These are phyloP conservation scores for Sarcophaga rosellei DNA, from an alignment of 2,888 invertebrate genomes.

Conservation along the genomic window DNA sequence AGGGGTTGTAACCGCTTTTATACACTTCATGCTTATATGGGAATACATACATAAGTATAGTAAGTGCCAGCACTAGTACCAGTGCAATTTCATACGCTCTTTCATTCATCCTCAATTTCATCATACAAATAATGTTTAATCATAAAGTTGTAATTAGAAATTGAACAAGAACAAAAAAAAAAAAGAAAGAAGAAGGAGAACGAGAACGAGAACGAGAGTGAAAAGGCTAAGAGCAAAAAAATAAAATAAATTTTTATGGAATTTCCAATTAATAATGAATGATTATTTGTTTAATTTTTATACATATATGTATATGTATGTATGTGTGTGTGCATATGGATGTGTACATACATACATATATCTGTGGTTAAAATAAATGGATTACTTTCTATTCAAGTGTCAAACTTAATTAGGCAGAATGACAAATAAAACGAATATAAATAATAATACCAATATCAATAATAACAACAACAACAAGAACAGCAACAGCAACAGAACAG, in stretches of 20 bases:
- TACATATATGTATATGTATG: not conserved
- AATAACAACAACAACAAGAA: constrained; percentile 13
- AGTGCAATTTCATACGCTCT: not conserved
- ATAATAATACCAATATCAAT: constrained; percentile 38
- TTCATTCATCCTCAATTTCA: not conserved
- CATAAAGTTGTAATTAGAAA: constrained; percentile 67
- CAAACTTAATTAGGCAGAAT: constrained; percentile 67
- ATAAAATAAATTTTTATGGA: constrained; percentile 34
- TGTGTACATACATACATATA: constrained; percentile 2
- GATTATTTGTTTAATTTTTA: constrained; percentile 45
- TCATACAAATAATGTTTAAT: constrained; percentile 27
- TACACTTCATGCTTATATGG: too few relatives aligned
- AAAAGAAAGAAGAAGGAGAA: not conserved
- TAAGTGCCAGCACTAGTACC: too few relatives aligned
- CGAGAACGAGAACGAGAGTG: not conserved
- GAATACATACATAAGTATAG: too few relatives aligned
- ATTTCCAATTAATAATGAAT: constrained; percentile 68
- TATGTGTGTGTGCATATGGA: not conserved
- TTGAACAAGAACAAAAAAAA: constrained; percentile 40
- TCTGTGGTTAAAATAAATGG: constrained; percentile 56
- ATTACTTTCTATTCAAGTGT: constrained; percentile 63
- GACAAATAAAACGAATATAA: constrained; percentile 48
- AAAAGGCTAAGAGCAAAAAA: not conserved
- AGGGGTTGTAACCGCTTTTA: not conserved
- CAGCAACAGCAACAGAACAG: not conserved